Conservation (phyloP, 2,113 vertebrate species). For the Podarcis raffonei region DNA sequence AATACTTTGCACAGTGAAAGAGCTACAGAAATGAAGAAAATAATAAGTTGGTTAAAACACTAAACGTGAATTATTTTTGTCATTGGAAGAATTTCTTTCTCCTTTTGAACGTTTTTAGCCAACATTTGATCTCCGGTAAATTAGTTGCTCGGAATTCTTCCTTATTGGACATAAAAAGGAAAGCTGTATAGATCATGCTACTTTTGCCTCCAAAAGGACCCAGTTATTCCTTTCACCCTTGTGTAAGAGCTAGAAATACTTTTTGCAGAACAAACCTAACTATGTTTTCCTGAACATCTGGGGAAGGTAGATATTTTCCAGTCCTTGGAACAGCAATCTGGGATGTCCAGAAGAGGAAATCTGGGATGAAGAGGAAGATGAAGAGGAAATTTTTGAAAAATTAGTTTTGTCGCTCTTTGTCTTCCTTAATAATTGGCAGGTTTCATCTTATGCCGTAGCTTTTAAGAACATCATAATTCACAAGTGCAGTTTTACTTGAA, state of each 20-base stretch:
- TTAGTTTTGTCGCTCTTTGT: not conserved
- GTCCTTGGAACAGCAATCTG: not conserved
- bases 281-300: not conserved
- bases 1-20: not conserved
- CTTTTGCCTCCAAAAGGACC: not conserved
- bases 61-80: not conserved
- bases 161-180: too few relatives aligned
- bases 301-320: not conserved
- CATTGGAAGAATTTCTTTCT: not conserved
- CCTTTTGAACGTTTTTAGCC: not conserved
- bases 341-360: not conserved
- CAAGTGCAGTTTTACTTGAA: not conserved
- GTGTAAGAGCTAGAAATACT: not conserved
- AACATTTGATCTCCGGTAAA: not conserved
- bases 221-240: not conserved
- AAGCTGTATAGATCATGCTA: not conserved
- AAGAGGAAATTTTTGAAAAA: not conserved
- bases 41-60: not conserved
- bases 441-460: not conserved
- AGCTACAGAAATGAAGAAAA: not conserved
- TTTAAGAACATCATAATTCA: not conserved
- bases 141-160: not conserved
- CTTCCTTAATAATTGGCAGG: accelerated
- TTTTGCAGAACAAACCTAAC: not conserved
- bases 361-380: too few relatives aligned